Base-by-base conservation (phyloP, 2,888 invertebrate species). In the Hipparchia sbordonii region DNA sequence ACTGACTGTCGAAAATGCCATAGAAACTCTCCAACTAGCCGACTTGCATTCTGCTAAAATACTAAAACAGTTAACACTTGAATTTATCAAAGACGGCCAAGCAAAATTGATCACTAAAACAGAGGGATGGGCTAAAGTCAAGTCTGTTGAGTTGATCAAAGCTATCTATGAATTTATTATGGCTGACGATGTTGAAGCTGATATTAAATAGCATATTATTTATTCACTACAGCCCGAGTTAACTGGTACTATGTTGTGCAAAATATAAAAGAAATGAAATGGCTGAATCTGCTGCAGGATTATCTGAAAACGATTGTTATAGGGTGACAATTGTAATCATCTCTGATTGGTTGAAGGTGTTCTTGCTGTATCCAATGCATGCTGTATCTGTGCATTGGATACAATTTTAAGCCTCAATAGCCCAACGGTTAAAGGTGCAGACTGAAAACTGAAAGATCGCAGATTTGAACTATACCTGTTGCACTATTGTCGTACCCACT, bases 11-110 rank as follows among this genome's bases (percentile, higher is more conserved):
- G 91, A 92, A 59, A 93, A 92, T 89, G 92, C 90, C 3, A 89
- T 93, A 76, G 90, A 91, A 71, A 92, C 91, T 5, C 78, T 93
- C 10, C 89, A 92, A 76, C 77, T 93, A 68, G 93, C 93, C 1
- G 92, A 93, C 74, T 80, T 93, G 52, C 90, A 93, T 78, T 91
- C 91, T 0, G 93, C 93, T 1, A 86, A 85, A 73, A 81, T 83
- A 4, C 80, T 93, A 9, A 91, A 88, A 73, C 85, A 87, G 71
- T 80, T 87, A 12, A 90, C 91, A 0, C 80, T 93, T 13, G 93
- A 93, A 74, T 93, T 92, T 66, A 91, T 93, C 9, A 92, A 91
- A 78, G 93, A 93, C 80, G 93, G 93, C 3, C 90, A 92, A 80
- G 91, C 91, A 1, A 87, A 86, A 71, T 80, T 91, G 12, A 91